Conservation (phyloP, 2,797 vertebrate genomes). For the Lepus oiostolus region DNA sequence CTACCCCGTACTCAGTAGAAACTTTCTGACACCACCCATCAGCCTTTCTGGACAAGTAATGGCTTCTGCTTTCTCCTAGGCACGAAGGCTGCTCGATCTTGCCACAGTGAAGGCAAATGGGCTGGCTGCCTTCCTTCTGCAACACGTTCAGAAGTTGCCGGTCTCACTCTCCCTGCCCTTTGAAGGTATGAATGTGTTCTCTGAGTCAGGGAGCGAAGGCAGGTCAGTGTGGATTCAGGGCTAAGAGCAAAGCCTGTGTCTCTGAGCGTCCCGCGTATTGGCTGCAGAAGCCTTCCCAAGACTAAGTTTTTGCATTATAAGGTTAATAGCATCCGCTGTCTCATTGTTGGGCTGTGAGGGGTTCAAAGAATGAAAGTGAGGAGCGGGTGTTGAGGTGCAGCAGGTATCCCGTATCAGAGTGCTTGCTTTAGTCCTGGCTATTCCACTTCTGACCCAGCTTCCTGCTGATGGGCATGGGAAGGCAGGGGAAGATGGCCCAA, state of each 20-base stretch:
- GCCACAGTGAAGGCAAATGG: constrained; percentile 90
- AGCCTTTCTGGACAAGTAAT: neutral
- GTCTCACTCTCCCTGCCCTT: neutral
- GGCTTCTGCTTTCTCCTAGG: constrained; percentile 83
- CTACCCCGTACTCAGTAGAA: neutral
- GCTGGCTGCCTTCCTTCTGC: constrained; percentile 88
- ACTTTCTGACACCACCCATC: neutral
- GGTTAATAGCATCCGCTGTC: neutral
- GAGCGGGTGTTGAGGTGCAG: too few relatives aligned
- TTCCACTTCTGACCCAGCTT: too few relatives aligned
- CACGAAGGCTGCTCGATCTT: constrained; percentile 92
- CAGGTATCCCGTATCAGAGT: too few relatives aligned
- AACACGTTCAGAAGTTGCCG: constrained; percentile 84
- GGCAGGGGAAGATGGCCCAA: too few relatives aligned
- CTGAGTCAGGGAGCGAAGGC: neutral
- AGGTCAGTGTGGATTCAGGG: neutral
- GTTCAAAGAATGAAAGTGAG: neutral
- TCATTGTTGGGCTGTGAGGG: neutral
- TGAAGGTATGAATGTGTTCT: constrained; percentile 70
- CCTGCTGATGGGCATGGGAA: too few relatives aligned
- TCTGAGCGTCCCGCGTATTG: neutral
- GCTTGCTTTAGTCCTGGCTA: too few relatives aligned
- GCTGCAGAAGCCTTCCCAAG: neutral
- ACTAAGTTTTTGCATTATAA: neutral
- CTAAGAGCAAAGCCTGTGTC: accelerated